phyloP scores from a whole-genome alignment of 2,113 vertebrate species.

The Glaucidium brasilianum region DNA sequence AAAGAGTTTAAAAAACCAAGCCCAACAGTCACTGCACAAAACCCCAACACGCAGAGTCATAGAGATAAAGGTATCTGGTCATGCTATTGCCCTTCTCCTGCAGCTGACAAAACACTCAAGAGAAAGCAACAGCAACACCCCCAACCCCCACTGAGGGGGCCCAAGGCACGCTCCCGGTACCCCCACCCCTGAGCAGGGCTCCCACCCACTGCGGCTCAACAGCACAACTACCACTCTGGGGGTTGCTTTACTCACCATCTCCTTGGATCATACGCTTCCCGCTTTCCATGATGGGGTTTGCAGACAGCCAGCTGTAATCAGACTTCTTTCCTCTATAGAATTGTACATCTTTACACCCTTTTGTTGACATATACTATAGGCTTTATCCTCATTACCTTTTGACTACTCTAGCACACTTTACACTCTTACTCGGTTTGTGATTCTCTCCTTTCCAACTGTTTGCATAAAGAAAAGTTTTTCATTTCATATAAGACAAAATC shows the following conservation, averaged over 20 bases:
- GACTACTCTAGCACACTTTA: not conserved
- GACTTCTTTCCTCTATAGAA: not conserved
- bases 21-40: not conserved
- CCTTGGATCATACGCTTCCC: not conserved
- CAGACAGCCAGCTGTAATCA: not conserved
- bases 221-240: not conserved
- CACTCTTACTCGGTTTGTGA: not conserved
- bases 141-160: accelerated
- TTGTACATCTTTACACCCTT: not conserved
- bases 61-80: not conserved
- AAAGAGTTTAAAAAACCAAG: not conserved
- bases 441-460: not conserved
- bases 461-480: not conserved
- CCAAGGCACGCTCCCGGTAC: accelerated
- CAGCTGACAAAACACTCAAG: not conserved
- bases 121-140: not conserved
- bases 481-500: not conserved
- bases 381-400: not conserved
- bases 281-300: not conserved
- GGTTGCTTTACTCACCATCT: not conserved
- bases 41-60: not conserved
- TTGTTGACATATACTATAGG: not conserved
- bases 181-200: not conserved
- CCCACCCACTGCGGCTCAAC: not conserved
- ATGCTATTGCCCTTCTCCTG: not conserved